Conservation (phyloP, 2,113 vertebrate genomes). For the Proteles cristata region DNA sequence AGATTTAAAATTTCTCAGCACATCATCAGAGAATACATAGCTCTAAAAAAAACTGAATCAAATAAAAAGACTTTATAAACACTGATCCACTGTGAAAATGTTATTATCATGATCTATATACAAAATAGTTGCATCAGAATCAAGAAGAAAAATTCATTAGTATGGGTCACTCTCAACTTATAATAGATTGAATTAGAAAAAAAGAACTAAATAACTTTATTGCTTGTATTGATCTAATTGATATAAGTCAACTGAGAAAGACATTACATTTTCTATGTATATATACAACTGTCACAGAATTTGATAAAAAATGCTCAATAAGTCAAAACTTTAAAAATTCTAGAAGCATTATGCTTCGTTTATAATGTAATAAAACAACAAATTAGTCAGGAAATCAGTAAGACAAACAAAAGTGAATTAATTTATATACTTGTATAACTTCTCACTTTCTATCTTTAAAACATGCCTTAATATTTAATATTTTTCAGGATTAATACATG, state of each 20-base stretch:
- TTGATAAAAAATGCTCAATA: not conserved
- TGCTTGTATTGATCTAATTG: not conserved
- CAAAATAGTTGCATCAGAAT: not conserved
- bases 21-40: not conserved
- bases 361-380: not conserved
- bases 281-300: conserved; percentile 5
- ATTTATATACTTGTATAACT: not conserved
- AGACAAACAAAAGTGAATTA: not conserved
- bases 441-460: not conserved
- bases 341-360: not conserved
- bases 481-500: not conserved
- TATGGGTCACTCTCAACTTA: not conserved
- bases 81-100: not conserved
- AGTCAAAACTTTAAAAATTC: not conserved
- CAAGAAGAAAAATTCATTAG: not conserved
- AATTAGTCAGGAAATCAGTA: not conserved
- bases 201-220: not conserved
- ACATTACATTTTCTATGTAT: not conserved
- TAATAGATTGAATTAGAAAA: not conserved
- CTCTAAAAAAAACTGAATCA: not conserved
- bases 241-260: not conserved
- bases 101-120: not conserved
- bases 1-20: not conserved
- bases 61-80: not conserved
- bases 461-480: not conserved